Base-by-base conservation (phyloP, 2,888 invertebrate species). In the Orthosia gothica region DNA sequence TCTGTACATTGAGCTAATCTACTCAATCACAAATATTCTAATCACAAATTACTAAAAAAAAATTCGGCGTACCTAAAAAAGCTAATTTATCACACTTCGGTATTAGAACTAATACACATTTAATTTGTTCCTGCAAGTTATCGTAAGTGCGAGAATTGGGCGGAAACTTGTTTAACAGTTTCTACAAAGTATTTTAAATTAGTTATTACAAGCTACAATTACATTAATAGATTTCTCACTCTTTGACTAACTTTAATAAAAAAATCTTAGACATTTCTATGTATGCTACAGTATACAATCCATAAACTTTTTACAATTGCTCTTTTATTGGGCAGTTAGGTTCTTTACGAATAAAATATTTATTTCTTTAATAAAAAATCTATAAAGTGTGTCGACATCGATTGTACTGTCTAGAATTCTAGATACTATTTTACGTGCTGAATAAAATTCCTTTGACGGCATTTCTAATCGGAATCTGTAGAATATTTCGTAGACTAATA, bases 41-140 rank as follows among this genome's bases (percentile, higher is more conserved):
- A 85, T 85, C 77, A 80, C 76, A 76, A 81, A 80, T 86, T 75
- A 84, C 77, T 87, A 84, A 85, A 78, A 75, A 73, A 79, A 79
- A 1, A 9, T 76, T n/a, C 59, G 80, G 79, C 73, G 74, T 87
- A 72, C 73, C 86, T 89, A 89, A 86, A 87, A 87, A 88, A 87
- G 85, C 88, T 91, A 91, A 78, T 89, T 89, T 92, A 92, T 93
- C 92, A 93, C 92, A 91, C 90, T 89, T 91, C 88, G 79, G 82
- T 86, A 87, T 89, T 82, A 84, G 76, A 88, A 81, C 88, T 88
- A 87, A 76, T 82, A 82, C 74, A 80, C 72, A 76, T 79, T 75
- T 59, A 79, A 68, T 81, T 73, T 77, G 62, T 77, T 81, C 58
- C 64, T 70, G 59, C 59, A 69, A 67, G 62, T 74, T 68, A 61